A percentile compares a stretch with the other conserved stretches of the same genome.
Evolutionary conservation across 2,888 invertebrate species (phyloP).

Genomic region (Dynastes tityus): DNA sequence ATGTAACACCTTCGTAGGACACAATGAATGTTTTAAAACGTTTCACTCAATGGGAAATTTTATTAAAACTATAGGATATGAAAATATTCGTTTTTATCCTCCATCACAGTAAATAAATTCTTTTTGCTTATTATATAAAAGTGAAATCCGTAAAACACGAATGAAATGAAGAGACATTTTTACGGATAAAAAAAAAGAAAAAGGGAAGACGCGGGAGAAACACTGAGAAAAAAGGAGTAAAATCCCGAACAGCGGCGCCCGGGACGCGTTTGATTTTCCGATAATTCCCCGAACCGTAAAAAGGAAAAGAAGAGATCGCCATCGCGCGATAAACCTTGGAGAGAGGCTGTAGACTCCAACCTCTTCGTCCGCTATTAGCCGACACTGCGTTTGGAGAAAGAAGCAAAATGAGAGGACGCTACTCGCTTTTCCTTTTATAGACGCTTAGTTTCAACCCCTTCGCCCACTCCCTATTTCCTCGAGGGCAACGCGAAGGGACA

Average conservation of each 20-base stretch:
- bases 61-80: too few species aligned
- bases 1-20: not conserved
- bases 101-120: too few species aligned
- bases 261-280: conserved; percentile 1
- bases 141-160: not conserved
- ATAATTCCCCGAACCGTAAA: conserved; percentile 18
- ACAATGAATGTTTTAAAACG: not conserved
- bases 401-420: not conserved
- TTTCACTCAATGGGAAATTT: too few species aligned
- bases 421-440: too few species aligned
- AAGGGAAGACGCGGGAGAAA: not conserved
- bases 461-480: not conserved
- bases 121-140: not conserved
- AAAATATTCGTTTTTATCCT: too few species aligned
- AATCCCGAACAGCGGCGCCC: not conserved
- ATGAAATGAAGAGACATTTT: not conserved
- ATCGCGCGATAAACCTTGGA: not conserved
- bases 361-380: not conserved
- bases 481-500: not conserved
- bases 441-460: not conserved
- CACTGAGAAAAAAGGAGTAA: not conserved
- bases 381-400: not conserved
- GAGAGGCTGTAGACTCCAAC: not conserved
- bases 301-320: not conserved
- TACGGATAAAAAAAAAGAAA: not conserved